Percentiles rank a stretch among this genome's conserved stretches.
Conservation (phyloP, 2,113 vertebrate genomes). For the Sterrhoptilus dennistouni region DNA sequence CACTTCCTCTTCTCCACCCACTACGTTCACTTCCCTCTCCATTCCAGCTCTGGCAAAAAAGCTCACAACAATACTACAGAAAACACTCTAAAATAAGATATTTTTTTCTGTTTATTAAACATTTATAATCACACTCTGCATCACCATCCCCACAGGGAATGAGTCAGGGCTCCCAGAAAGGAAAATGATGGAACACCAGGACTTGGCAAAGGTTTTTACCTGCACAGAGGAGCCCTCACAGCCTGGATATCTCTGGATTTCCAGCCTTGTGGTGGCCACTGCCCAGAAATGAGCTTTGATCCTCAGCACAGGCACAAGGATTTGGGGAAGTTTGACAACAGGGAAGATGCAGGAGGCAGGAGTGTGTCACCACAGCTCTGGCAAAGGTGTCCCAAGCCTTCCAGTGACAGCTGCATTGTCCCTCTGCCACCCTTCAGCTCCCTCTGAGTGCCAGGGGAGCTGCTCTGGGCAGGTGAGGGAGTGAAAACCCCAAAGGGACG, state of each 20-base stretch:
- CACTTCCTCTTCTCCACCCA: background rate
- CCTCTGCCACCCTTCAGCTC: background rate
- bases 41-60: background rate
- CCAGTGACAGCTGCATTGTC: background rate
- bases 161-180: background rate
- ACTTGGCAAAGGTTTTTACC: background rate
- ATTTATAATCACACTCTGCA: background rate
- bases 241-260: background rate
- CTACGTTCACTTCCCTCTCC: background rate
- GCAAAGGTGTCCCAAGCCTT: background rate
- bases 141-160: background rate
- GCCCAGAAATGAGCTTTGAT: background rate
- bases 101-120: background rate
- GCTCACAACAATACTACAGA: background rate
- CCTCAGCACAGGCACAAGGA: fast-evolving
- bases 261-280: background rate
- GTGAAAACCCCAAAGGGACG: background rate
- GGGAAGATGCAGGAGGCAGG: background rate
- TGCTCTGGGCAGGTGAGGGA: background rate
- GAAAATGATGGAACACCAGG: background rate
- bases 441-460: background rate
- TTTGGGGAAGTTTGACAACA: background rate
- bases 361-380: background rate
- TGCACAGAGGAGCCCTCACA: background rate
- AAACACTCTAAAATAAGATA: background rate